Conservation (phyloP, 1,140 invertebrate species). For the Brachionus rubens region DNA sequence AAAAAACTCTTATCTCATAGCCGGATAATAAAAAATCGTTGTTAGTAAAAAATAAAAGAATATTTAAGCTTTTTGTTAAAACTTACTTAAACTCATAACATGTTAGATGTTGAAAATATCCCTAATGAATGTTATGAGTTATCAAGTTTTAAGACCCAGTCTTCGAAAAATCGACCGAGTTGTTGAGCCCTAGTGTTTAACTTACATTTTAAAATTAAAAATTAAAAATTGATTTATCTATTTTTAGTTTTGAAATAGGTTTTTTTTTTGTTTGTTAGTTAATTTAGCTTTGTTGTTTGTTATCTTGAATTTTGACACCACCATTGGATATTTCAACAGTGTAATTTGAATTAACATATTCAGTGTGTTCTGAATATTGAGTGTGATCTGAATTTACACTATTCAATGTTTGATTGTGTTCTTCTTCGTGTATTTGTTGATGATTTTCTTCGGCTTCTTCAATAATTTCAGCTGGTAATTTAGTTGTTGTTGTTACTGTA, state of each 20-base stretch:
- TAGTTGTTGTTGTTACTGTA: constrained; percentile 4
- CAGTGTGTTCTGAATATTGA: constrained; percentile 4
- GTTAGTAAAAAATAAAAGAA: constrained; percentile 30
- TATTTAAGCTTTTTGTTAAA: too few relatives aligned
- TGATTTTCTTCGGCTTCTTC: background rate
- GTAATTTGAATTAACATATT: constrained; percentile 43
- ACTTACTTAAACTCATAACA: background rate
- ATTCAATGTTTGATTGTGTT: background rate
- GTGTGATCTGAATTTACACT: constrained; percentile 35
- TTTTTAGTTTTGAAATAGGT: background rate
- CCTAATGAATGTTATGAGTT: too few relatives aligned
- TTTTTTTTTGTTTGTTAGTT: background rate
- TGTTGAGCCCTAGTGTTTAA: too few relatives aligned
- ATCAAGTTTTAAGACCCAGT: too few relatives aligned
- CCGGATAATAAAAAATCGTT: constrained; percentile 32
- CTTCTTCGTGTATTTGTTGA: too few relatives aligned
- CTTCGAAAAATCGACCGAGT: too few relatives aligned
- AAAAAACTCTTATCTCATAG: constrained; percentile 14
- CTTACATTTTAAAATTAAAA: background rate
- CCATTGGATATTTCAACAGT: background rate
- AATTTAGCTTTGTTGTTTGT: constrained; percentile 3
- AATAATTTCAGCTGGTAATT: constrained; percentile 7
- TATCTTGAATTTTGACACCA: constrained; percentile 25
- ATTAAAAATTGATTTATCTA: constrained; percentile 20
- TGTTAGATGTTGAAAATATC: constrained; percentile 1